Percentiles rank a stretch among this genome's conserved stretches.
Evolutionary conservation across 1,140 invertebrate species (phyloP).

Genomic region (Drosophila equinoxialis): DNA sequence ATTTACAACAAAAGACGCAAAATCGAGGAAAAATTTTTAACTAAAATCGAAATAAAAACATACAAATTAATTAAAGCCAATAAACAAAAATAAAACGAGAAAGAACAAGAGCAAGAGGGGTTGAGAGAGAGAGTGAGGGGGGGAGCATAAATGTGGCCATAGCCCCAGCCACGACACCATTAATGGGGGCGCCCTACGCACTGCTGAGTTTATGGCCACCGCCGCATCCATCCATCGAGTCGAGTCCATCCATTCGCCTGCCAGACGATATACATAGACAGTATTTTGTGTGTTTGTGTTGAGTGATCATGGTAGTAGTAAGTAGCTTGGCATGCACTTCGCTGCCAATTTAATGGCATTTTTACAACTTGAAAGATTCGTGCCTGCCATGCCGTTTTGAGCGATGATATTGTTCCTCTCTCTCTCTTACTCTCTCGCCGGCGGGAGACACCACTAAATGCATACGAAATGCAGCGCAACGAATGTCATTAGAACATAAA

Average conservation of each 20-base stretch:
- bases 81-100: conserved; percentile 45
- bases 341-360: conserved; percentile 82
- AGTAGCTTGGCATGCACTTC: conserved; percentile 67
- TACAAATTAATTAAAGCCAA: conserved; percentile 80
- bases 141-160: neutral
- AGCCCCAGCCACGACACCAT: conserved; percentile 41
- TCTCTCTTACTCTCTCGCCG: neutral
- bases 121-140: neutral
- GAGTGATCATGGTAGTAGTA: conserved; percentile 41
- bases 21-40: conserved; percentile 44
- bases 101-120: too few relatives aligned
- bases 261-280: neutral
- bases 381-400: conserved; percentile 79
- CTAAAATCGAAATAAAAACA: conserved; percentile 79
- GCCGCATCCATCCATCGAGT: conserved; percentile 12
- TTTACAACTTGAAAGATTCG: conserved; percentile 82
- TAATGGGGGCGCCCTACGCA: conserved; percentile 70
- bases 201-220: conserved; percentile 54
- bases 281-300: neutral
- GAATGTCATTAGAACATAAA: conserved; percentile 82
- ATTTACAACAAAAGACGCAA: conserved; percentile 70
- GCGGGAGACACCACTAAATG: conserved; percentile 45
- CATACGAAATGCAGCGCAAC: conserved; percentile 78
- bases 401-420: conserved; percentile 57
- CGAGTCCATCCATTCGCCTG: neutral